Base-by-base conservation (phyloP, 2,888 invertebrate genomes). In the Tipula confusa region DNA sequence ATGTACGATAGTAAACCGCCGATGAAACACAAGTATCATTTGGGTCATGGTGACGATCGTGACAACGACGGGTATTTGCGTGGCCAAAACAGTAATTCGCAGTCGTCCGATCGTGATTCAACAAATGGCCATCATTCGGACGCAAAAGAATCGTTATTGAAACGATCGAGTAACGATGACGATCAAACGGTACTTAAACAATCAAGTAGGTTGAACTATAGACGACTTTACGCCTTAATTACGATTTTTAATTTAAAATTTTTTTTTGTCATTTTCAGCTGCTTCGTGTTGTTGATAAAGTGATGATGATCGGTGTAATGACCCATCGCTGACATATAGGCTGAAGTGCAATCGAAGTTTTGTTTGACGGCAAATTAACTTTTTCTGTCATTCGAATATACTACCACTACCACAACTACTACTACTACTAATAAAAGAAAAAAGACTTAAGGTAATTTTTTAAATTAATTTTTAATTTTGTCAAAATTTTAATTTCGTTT, bases 361-460 rank as follows among this genome's bases (percentile, higher is more conserved):
- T 24, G 24, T 64, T 64, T 24, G 64, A 64, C 9, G 64, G 64
- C 64, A 64, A 64, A 64, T 64, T 64, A 7, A 24, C 11, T 64
- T 64, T 64, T 64, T 64, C 64, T 64, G 64, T 64, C 64, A 64
- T 24, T 24, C 64, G 64, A 64, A 64, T 24, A 24, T 9, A 64
- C 64, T 64, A 64, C 64, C 24, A 18, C 64, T 64, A 64, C n/a
- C n/a, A n/a, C n/a, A 43, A 43, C 64, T 64, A 64, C 64, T 38
- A 38, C 31, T 38, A 43, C 64, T 64, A 64, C 64, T 64, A 64
- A 64, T 64, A 64, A 64, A 64, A 64, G 24, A 64, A 64, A 64
- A 64, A 64, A 64, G 64, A 64, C 64, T 64, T 64, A 64, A 64
- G 64, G 64, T 64, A 64, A 64, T n/a, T 9, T 64, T 64, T 64